A percentile compares a stretch with the other conserved stretches of the same genome.
phyloP scores from a whole-genome alignment of 2,888 invertebrate species.

The Catocala nupta region DNA sequence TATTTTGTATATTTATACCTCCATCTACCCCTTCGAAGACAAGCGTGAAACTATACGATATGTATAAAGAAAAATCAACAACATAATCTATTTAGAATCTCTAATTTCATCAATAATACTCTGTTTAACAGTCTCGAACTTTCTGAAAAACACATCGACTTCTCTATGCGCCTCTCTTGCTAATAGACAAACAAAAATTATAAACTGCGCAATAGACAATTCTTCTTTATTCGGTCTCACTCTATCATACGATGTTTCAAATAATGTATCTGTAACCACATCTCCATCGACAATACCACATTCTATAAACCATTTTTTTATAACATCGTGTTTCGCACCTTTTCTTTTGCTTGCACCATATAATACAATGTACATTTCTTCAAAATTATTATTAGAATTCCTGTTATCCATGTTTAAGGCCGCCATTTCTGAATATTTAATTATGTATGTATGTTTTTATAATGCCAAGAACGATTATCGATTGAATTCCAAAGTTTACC shows the following conservation, averaged over 20 bases:
- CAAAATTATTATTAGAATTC: slow-evolving; percentile 37
- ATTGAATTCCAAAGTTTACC: too few species aligned
- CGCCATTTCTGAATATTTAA: too few species aligned
- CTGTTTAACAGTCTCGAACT: slow-evolving; percentile 49
- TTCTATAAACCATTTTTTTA: slow-evolving; percentile 55
- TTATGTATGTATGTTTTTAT: too few species aligned
- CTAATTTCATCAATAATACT: slow-evolving; percentile 39
- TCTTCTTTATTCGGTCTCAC: slow-evolving; percentile 52
- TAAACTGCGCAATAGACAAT: slow-evolving; percentile 52
- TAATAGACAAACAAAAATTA: slow-evolving; percentile 56
- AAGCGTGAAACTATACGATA: background rate
- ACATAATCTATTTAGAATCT: background rate
- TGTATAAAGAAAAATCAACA: background rate
- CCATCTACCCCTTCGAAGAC: too few species aligned
- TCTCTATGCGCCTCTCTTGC: slow-evolving; percentile 48
- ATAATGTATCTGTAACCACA: slow-evolving; percentile 18
- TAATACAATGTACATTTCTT: slow-evolving; percentile 56
- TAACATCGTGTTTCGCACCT: slow-evolving; percentile 47
- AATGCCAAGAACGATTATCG: too few species aligned
- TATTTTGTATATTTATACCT: too few species aligned
- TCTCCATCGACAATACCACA: slow-evolving; percentile 55
- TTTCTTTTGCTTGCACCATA: slow-evolving; percentile 44
- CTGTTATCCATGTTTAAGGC: too few species aligned
- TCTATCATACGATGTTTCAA: slow-evolving; percentile 44
- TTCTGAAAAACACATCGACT: slow-evolving; percentile 33